These are phyloP conservation scores for Archips xylosteana DNA, from an alignment of 2,888 invertebrate species.

Conservation along the genomic window DNA sequence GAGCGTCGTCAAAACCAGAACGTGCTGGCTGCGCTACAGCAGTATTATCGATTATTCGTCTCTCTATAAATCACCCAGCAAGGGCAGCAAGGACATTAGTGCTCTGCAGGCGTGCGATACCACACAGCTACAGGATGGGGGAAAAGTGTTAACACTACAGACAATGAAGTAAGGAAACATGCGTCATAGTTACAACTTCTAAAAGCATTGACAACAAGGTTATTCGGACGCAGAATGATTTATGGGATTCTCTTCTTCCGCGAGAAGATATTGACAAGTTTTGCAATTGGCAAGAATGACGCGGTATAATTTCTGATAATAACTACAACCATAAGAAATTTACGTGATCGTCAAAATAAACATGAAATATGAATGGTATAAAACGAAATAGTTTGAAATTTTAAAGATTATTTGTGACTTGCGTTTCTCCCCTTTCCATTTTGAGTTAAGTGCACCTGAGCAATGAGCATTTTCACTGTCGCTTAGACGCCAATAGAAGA, in stretches of 20 bases:
- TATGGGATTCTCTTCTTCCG: no score
- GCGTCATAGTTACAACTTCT: background rate
- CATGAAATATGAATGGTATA: background rate
- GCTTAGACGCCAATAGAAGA: slow-evolving; percentile 35
- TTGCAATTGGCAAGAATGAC: no score
- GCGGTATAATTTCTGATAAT: no score
- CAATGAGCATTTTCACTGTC: slow-evolving; percentile 7
- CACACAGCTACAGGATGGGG: slow-evolving; percentile 15
- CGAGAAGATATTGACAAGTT: no score
- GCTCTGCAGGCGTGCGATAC: slow-evolving; percentile 39
- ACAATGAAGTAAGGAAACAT: background rate
- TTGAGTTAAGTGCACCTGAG: slow-evolving; percentile 17
- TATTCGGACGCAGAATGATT: no score
- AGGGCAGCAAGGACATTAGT: slow-evolving; percentile 45
- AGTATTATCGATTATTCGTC: slow-evolving; percentile 45
- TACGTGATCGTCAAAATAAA: background rate
- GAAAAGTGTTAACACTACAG: slow-evolving; percentile 1
- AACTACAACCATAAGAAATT: background rate
- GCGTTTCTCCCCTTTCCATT: slow-evolving; percentile 13
- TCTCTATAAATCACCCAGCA: slow-evolving; percentile 44
- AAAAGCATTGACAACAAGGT: no score
- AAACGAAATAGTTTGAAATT: background rate
- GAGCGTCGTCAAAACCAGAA: slow-evolving; percentile 1
- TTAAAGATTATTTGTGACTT: background rate
- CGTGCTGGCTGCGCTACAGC: background rate